phyloP scores from a whole-genome alignment of 2,888 invertebrate genomes.

The Odontocolon sp. region DNA sequence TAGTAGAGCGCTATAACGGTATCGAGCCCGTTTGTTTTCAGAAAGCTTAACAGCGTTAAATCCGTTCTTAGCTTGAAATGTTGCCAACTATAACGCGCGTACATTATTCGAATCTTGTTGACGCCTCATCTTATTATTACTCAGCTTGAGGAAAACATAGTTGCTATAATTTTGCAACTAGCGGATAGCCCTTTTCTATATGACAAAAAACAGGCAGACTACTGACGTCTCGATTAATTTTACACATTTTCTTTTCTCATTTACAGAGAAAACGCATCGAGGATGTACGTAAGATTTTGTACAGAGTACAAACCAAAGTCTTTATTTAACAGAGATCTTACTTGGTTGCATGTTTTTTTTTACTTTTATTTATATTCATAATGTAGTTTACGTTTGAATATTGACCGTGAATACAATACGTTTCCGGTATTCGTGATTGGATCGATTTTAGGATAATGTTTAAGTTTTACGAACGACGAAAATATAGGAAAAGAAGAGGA shows the following conservation, averaged over 20 bases:
- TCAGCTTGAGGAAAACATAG: not conserved
- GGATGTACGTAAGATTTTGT: constrained; percentile 65
- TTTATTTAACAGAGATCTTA: constrained; percentile 56
- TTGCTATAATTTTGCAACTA: not conserved
- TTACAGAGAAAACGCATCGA: constrained; percentile 66
- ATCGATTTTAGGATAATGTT: constrained; percentile 20
- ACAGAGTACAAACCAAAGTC: constrained; percentile 54
- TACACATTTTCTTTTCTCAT: constrained; percentile 52
- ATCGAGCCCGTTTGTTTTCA: constrained; percentile 43
- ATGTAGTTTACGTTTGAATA: not conserved
- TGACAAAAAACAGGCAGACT: constrained; percentile 19
- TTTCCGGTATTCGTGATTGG: constrained; percentile 10
- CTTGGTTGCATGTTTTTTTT: constrained; percentile 35
- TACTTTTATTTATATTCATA: not conserved
- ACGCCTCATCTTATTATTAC: not conserved
- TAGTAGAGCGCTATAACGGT: constrained; percentile 42
- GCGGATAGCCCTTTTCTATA: not conserved
- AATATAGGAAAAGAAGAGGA: constrained; percentile 96
- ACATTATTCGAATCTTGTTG: constrained; percentile 23
- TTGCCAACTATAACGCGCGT: constrained; percentile 42
- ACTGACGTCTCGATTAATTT: constrained; percentile 40
- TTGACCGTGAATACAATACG: constrained; percentile 2
- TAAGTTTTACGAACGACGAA: constrained; percentile 44
- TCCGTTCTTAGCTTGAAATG: constrained; percentile 38
- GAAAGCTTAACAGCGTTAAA: constrained; percentile 41